phyloP scores from a whole-genome alignment of 2,888 invertebrate species.

The Argyra leucocephala region DNA sequence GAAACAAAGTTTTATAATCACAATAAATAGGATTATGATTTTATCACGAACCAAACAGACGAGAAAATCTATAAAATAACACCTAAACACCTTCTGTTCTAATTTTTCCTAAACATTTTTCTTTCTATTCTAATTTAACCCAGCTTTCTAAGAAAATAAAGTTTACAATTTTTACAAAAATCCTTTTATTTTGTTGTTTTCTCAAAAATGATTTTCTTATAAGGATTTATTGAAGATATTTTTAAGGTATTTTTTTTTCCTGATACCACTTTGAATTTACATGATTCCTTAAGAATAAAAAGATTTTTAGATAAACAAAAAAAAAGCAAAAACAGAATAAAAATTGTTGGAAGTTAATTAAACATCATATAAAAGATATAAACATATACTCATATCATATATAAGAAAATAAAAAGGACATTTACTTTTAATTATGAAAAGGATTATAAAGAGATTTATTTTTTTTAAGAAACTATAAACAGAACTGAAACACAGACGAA shows the following conservation, averaged over 20 bases:
- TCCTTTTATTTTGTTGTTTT: neutral
- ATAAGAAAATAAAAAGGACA: neutral
- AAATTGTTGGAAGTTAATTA: neutral
- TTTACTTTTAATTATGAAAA: slow-evolving; percentile 1
- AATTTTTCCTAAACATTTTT: neutral
- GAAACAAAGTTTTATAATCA: neutral
- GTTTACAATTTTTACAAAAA: neutral
- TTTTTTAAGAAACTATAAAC: neutral
- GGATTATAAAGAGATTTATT: neutral
- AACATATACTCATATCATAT: neutral
- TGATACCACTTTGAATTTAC: no score
- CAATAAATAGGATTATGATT: slow-evolving; percentile 45
- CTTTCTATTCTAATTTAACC: no score
- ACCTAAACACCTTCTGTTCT: slow-evolving; percentile 27
- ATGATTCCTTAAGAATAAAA: no score
- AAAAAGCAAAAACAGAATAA: neutral
- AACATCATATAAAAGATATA: neutral
- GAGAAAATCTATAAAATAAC: slow-evolving; percentile 35
- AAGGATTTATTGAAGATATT: neutral
- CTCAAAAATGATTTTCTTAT: neutral
- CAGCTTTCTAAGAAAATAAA: neutral
- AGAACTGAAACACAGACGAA: neutral
- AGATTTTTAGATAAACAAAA: no score
- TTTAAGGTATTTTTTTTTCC: neutral
- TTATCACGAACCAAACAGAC: slow-evolving; percentile 39